These are phyloP conservation scores for Abscondita cerata DNA, from an alignment of 2,888 invertebrate species.

Conservation along the genomic window DNA sequence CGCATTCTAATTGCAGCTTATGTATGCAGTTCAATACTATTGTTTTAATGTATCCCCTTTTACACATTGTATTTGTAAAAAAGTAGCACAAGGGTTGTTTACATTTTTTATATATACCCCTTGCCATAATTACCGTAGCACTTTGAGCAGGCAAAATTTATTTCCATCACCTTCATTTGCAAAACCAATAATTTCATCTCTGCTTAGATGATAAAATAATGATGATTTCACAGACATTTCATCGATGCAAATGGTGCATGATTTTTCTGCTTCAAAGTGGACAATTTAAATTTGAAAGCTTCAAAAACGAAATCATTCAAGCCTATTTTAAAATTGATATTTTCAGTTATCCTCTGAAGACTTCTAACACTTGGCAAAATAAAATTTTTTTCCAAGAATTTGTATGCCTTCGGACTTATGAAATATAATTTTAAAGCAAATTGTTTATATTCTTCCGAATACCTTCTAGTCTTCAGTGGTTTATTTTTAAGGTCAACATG, in stretches of 20 bases:
- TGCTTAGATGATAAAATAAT: constrained; percentile 22
- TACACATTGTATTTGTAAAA: constrained; percentile 13
- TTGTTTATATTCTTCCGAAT: constrained; percentile 15
- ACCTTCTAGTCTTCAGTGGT: constrained; percentile 5
- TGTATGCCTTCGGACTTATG: constrained; percentile 19
- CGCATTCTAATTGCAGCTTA: background rate
- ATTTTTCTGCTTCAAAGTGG: constrained; percentile 7
- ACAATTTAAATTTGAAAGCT: constrained; percentile 17
- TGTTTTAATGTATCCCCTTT: constrained; percentile 8
- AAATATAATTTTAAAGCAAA: constrained; percentile 20
- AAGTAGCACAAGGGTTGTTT: constrained; percentile 17
- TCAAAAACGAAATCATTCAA: constrained; percentile 25
- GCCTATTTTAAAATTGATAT: constrained; percentile 10
- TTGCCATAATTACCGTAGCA: constrained; percentile 17
- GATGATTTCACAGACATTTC: constrained; percentile 22
- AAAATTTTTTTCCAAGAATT: constrained; percentile 4
- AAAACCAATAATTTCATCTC: constrained; percentile 23
- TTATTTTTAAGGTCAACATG: background rate
- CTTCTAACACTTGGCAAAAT: constrained; percentile 13
- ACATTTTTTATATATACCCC: constrained; percentile 17
- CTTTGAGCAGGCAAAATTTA: constrained; percentile 13
- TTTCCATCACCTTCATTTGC: constrained; percentile 19
- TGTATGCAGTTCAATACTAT: background rate
- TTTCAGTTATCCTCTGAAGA: constrained; percentile 12
- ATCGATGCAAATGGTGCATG: constrained; percentile 16